Percentiles rank a stretch among this genome's conserved stretches.
Conservation (phyloP, 2,888 invertebrate species). For the Pollenia labialis region DNA sequence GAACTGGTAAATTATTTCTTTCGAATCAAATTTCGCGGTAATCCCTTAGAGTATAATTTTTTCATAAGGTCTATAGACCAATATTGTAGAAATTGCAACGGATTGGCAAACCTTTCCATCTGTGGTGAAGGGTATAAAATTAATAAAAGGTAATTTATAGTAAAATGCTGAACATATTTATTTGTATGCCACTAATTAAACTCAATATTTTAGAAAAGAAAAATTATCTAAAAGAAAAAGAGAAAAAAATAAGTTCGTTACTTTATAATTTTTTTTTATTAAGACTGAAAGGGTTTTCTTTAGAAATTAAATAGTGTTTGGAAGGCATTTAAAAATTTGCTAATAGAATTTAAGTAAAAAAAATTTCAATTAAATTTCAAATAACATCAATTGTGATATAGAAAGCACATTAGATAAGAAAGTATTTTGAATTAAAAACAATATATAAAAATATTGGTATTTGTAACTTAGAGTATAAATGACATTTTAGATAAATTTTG, state of each 20-base stretch:
- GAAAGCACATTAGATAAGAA: conserved; percentile 62
- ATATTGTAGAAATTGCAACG: too few relatives aligned
- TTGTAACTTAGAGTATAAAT: conserved; percentile 11
- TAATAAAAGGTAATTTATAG: background rate
- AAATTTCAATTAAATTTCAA: conserved; percentile 18
- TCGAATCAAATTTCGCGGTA: too few relatives aligned
- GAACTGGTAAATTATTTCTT: too few relatives aligned
- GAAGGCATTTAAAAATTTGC: background rate
- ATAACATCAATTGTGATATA: conserved; percentile 68
- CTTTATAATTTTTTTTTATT: conserved; percentile 21
- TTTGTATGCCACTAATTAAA: background rate
- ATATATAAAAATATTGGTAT: background rate
- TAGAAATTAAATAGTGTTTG: conserved; percentile 4
- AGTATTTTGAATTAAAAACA: background rate
- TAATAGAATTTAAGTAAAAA: conserved; percentile 17
- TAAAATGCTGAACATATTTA: background rate
- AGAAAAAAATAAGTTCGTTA: background rate
- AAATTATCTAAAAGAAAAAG: background rate
- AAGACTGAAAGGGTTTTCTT: conserved; percentile 67
- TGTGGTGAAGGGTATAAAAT: too few relatives aligned
- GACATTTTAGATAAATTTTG: conserved; percentile 40
- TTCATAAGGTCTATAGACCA: too few relatives aligned
- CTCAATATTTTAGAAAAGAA: conserved; percentile 1
- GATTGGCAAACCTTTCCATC: too few relatives aligned
- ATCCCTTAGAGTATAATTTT: too few relatives aligned